Evolutionary conservation across 2,888 invertebrate species (phyloP).

Genomic region (Rambutsinella grinnellia): DNA sequence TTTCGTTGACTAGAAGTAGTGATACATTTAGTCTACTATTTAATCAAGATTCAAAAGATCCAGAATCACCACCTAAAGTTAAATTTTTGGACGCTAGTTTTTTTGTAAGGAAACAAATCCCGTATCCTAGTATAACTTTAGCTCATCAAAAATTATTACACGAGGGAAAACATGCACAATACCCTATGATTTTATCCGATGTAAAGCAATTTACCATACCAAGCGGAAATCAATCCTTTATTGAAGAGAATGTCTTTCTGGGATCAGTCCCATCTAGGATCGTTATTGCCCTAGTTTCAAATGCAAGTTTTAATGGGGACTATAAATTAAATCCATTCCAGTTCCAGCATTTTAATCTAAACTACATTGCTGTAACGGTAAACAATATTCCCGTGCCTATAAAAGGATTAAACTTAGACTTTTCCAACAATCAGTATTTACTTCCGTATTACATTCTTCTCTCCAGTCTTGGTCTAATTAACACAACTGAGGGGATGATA

Average conservation of each 20-base stretch:
- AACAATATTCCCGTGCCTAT: conserved; percentile 63
- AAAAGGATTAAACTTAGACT: conserved; percentile 52
- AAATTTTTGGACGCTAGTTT: conserved; percentile 59
- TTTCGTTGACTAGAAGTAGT: conserved; percentile 16
- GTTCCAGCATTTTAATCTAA: conserved; percentile 62
- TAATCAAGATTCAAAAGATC: not conserved
- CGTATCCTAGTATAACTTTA: conserved; percentile 55
- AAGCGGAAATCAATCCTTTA: conserved; percentile 62
- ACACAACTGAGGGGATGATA: conserved; percentile 1
- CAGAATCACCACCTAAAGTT: conserved; percentile 33
- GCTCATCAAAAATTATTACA: conserved; percentile 58
- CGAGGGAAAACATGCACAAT: conserved; percentile 53
- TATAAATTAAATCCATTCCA: conserved; percentile 59
- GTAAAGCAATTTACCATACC: conserved; percentile 61
- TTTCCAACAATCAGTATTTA: conserved; percentile 24
- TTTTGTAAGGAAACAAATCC: conserved; percentile 58
- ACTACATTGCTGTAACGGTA: conserved; percentile 53
- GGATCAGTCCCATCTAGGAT: conserved; percentile 67
- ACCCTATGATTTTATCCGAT: conserved; percentile 53
- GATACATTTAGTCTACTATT: conserved; percentile 29
- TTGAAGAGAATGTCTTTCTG: conserved; percentile 67
- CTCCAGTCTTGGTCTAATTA: conserved; percentile 9
- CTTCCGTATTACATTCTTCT: conserved; percentile 48
- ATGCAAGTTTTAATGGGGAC: conserved; percentile 57
- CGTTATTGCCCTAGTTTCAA: conserved; percentile 66